phyloP scores from a whole-genome alignment of 2,113 vertebrate genomes.

The Acrocephalus arundinaceus region DNA sequence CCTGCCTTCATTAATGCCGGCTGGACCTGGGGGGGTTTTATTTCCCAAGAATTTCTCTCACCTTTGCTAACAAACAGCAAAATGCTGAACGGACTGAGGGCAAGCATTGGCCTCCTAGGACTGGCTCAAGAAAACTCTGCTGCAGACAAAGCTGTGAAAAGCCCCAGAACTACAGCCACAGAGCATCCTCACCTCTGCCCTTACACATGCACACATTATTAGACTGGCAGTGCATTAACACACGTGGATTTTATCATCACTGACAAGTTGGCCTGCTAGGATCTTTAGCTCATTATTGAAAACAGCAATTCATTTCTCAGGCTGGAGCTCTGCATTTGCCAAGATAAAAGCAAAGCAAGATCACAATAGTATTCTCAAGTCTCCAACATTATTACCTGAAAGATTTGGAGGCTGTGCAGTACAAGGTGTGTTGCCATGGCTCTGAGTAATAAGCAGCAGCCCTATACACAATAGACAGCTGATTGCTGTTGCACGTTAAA shows the following conservation, averaged over 20 bases:
- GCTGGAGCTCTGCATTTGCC: background rate
- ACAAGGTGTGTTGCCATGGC: slow-evolving; percentile 59
- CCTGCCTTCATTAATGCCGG: background rate
- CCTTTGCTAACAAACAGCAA: background rate
- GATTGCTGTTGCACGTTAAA: slow-evolving; percentile 32
- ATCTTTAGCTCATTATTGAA: background rate
- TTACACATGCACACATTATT: rapidly evolving
- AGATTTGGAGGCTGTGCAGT: background rate
- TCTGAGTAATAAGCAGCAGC: slow-evolving; percentile 20
- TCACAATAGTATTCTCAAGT: background rate
- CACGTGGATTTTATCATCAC: background rate
- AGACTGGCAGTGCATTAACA: background rate
- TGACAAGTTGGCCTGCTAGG: background rate
- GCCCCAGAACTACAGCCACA: background rate
- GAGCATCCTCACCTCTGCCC: background rate
- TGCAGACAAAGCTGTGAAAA: background rate
- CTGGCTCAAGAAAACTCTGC: background rate
- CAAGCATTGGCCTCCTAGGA: background rate
- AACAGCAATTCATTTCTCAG: background rate
- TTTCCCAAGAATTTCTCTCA: background rate
- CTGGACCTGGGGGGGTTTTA: background rate
- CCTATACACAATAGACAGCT: slow-evolving; percentile 30
- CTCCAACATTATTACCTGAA: slow-evolving; percentile 28
- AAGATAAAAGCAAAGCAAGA: slow-evolving; percentile 31
- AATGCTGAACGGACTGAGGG: background rate